Evolutionary conservation across 92 coral and sea anemone genomes (phyloP).

Genomic region (Epizoanthus rinbou): DNA sequence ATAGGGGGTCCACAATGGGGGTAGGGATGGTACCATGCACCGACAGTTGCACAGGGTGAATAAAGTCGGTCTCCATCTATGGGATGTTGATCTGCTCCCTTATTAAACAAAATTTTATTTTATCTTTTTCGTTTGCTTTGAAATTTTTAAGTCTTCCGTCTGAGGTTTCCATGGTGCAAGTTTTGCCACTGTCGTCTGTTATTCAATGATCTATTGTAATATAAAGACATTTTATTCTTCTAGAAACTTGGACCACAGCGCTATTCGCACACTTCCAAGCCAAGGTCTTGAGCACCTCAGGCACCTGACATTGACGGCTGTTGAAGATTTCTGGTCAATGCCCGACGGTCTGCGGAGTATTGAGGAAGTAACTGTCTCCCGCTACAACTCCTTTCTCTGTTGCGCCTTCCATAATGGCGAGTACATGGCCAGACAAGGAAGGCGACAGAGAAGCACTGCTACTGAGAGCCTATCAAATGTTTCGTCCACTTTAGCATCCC

Average conservation of each 20-base stretch:
- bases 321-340: conserved; percentile 72
- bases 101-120: too few relatives aligned
- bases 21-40: too few relatives aligned
- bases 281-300: conserved; percentile 69
- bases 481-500: neutral
- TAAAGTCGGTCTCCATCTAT: too few relatives aligned
- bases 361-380: conserved; percentile 62
- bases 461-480: neutral
- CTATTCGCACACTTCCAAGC: conserved; percentile 70
- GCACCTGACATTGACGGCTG: conserved; percentile 55
- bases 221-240: conserved; percentile 1
- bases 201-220: too few relatives aligned
- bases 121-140: too few relatives aligned
- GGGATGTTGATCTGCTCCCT: too few relatives aligned
- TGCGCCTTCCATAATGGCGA: conserved; percentile 65
- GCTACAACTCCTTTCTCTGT: conserved; percentile 86
- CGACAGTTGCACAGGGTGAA: too few relatives aligned
- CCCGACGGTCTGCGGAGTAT: conserved; percentile 65
- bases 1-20: too few relatives aligned
- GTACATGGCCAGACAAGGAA: conserved; percentile 35
- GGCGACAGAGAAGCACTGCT: neutral
- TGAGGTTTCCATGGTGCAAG: too few relatives aligned
- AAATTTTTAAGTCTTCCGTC: too few relatives aligned
- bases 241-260: conserved; percentile 75
- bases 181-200: too few relatives aligned